Percentiles rank a stretch among this genome's conserved stretches.
phyloP scores from a whole-genome alignment of 1,140 invertebrate genomes.

The Cydia amplana region DNA sequence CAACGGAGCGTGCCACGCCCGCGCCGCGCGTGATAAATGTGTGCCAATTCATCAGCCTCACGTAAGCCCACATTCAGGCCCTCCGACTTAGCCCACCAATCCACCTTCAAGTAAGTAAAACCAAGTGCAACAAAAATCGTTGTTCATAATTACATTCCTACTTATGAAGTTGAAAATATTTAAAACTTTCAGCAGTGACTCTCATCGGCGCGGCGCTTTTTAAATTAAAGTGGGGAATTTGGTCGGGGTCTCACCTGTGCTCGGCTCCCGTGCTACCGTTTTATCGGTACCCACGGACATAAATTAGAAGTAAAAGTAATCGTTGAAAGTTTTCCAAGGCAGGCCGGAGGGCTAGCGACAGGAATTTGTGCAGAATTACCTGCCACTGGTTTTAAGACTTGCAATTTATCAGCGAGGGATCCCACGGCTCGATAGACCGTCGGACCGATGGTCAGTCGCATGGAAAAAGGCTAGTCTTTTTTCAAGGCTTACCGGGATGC shows the following conservation, averaged over 20 bases:
- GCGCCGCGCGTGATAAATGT: slow-evolving; percentile 17
- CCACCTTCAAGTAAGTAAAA: background rate
- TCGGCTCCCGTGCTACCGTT: slow-evolving; percentile 50
- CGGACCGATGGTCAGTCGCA: slow-evolving; percentile 44
- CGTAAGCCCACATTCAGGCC: slow-evolving; percentile 19
- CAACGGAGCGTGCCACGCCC: slow-evolving; percentile 8
- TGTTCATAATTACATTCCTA: background rate
- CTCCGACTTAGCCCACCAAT: slow-evolving; percentile 10
- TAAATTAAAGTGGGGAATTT: slow-evolving; percentile 47
- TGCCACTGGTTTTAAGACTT: slow-evolving; percentile 72
- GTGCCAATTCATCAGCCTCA: slow-evolving; percentile 19
- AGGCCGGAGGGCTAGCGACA: slow-evolving; percentile 50
- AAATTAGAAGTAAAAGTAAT: slow-evolving; percentile 75
- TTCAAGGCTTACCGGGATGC: slow-evolving; percentile 47
- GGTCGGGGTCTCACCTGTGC: slow-evolving; percentile 57
- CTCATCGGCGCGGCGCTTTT: slow-evolving; percentile 25
- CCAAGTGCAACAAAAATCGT: slow-evolving; percentile 8
- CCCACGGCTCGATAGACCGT: slow-evolving; percentile 52
- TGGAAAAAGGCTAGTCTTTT: slow-evolving; percentile 60
- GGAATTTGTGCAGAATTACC: slow-evolving; percentile 71
- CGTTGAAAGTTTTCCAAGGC: slow-evolving; percentile 67
- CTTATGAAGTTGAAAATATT: slow-evolving; percentile 23
- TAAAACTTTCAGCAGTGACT: slow-evolving; percentile 5
- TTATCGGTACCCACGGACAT: slow-evolving; percentile 63
- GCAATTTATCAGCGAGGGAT: slow-evolving; percentile 68